Evolutionary conservation across 2,888 invertebrate species (phyloP).

Genomic region (Drosophila nigricruria): DNA sequence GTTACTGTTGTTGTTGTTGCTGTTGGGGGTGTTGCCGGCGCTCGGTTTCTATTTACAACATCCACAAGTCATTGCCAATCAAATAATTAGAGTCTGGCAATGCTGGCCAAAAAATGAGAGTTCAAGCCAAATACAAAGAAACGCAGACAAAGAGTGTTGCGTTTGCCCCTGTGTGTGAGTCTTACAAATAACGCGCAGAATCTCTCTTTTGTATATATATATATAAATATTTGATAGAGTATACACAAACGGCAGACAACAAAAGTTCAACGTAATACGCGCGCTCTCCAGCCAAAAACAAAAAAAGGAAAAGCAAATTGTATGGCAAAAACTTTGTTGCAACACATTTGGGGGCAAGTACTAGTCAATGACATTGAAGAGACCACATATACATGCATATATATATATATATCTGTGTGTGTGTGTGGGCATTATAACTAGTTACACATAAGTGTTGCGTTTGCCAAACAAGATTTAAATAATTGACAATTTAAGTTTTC

Average conservation of each 20-base stretch:
- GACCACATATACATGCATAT: conserved; percentile 5
- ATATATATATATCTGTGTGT: conserved; percentile 2
- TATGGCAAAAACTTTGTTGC: conserved; percentile 61
- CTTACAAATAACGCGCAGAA: conserved; percentile 65
- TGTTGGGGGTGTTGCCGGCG: conserved; percentile 15
- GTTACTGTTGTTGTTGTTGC: conserved; percentile 14
- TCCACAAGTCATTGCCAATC: conserved; percentile 71
- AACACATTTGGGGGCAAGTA: conserved; percentile 73
- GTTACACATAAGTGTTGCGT: conserved; percentile 42
- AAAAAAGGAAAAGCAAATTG: conserved; percentile 38
- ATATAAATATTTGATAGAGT: conserved; percentile 44
- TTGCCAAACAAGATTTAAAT: conserved; percentile 60
- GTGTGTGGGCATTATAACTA: conserved; percentile 40
- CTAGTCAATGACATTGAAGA: conserved; percentile 75
- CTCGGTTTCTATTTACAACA: conserved; percentile 25
- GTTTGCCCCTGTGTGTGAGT: conserved; percentile 15
- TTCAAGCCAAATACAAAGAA: conserved; percentile 25
- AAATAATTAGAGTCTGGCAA: conserved; percentile 73
- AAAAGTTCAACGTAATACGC: conserved; percentile 60
- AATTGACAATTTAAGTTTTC: conserved; percentile 62
- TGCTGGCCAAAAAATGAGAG: conserved; percentile 50
- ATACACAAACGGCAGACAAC: conserved; percentile 63
- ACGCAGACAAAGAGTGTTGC: conserved; percentile 11
- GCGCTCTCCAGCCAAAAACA: conserved; percentile 33
- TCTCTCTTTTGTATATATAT: conserved; percentile 63